Evolutionary conservation across 64 coral and sea anemone species (phyloP), one percentile per base, ranked within the genome.

Genomic region (Montipora foliosa): DNA sequence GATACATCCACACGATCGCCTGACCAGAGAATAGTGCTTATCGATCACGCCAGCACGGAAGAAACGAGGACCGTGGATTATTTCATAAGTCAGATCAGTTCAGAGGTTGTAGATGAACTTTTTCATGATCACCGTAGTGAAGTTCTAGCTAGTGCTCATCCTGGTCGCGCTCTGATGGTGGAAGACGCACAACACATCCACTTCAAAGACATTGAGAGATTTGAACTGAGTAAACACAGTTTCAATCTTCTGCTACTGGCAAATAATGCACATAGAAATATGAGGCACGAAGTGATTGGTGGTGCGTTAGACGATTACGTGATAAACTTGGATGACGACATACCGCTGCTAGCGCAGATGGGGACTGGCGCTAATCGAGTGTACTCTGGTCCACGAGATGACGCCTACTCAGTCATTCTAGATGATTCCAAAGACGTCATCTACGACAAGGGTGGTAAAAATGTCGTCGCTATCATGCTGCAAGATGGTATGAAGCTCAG

Each of bases 161-260:
- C 44, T 13, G 10, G 7, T 70, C 60, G 44, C 11, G 44, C 76
- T 78, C 44, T 78, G 6, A 51, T 17, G 77, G 15, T 17, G 13
- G 13, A 79, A n/a, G 67, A 46, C 2, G 67, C 67, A 16, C 84
- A 87, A 20, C 60, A 87, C 11, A 87, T 87, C 19, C 15, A 50
- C 11, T 87, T 74, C 67, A 6, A 51, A 49, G 9, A 73, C 8
- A 70, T 87, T 13, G 84, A 73, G 15, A 73, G 87, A 15, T 76
- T 89, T 44, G 87, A 89, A 47, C 61, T 89, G 71, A 89, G 87
- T 74, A 72, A 78, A 77, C 71, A 89, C 29, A 15, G 15, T 5
- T n/a, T 59, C 49, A 89, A 78, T 78, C 15, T 89, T 1, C 59
- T 89, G 3, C 50, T 89, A 11, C 6, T 89, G 3, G 8, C 0